Base-by-base conservation (phyloP, 2,113 vertebrate species). In the Epinephelus lanceolatus region DNA sequence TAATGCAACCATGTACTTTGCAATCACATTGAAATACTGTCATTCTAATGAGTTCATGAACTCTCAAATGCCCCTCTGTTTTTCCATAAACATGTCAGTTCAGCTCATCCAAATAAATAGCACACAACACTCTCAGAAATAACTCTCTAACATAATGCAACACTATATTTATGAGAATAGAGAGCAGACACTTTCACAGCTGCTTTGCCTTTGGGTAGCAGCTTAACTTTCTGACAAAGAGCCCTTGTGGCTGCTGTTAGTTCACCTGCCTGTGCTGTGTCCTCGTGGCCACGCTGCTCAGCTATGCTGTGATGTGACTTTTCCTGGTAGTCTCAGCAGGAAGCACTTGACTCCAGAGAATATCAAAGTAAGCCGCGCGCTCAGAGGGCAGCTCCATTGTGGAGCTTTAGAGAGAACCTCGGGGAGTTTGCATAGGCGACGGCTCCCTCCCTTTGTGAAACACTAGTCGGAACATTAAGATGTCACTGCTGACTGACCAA, bases 401-500 rank as follows among this genome's bases (percentile, higher is more conserved):
- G 69, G n/a, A 55, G 66, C 66, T 52, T 45, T 19, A 76, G 33
- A 81, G 42, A 61, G n/a, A 69, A 79, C 67, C 84, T 78, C 30
- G 0, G 70, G 84, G 80, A 68, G 75, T 75, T 83, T 33, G n/a
- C 47, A 57, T 40, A 67, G 79, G 83, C 42, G 55, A 59, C 77
- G 2, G 71, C 80, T 81, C 47, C 56, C 60, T 77, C 78, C 55
- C 83, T 85, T 68, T 80, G 76, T 91, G 88, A 90, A 91, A 92
- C 86, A 84, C 57, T 57, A 91, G 89, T 84, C 45, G 40, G 80
- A 78, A 78, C 90, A 91, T 88, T 89, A 82, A 76, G 76, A 85
- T 85, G 81, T 88, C 72, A 63, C 83, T 71, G 76, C 83, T 81
- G 79, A 87, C 78, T 84, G 71, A 86, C 88, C 82, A 85, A 69